These are phyloP conservation scores for Phalacrocorax aristotelis DNA, from an alignment of 2,113 vertebrate genomes.

Conservation along the genomic window DNA sequence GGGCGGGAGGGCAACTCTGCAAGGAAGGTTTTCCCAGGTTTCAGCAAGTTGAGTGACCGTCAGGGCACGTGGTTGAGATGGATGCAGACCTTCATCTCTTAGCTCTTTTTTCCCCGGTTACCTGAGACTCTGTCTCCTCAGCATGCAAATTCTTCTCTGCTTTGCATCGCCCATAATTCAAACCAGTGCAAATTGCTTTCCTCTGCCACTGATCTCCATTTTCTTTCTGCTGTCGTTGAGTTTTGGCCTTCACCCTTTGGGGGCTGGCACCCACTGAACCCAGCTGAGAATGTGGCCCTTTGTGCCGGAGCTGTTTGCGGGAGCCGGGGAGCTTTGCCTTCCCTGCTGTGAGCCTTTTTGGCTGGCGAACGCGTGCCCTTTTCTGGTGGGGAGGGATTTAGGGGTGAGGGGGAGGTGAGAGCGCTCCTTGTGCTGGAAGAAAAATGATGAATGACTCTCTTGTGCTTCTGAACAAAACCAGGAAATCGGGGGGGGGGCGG, in stretches of 20 bases:
- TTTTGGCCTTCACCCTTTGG: conserved; percentile 36
- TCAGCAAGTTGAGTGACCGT: neutral
- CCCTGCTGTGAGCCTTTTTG: conserved; percentile 51
- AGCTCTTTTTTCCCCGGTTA: neutral
- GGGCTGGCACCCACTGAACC: conserved; percentile 35
- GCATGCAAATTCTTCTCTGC: conserved; percentile 30
- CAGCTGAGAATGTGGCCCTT: conserved; percentile 58
- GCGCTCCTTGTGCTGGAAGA: conserved; percentile 61
- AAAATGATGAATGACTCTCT: conserved; percentile 69
- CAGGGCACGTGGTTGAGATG: neutral
- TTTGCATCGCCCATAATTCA: neutral
- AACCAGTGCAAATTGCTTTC: neutral
- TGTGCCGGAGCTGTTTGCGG: conserved; percentile 5
- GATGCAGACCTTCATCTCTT: neutral
- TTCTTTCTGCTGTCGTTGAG: conserved; percentile 22
- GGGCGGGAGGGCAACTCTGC: neutral
- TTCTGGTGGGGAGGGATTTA: conserved; percentile 65
- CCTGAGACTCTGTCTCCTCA: conserved; percentile 10
- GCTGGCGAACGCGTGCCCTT: conserved; percentile 33
- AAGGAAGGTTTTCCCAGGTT: neutral
- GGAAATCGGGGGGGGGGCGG: conserved; percentile 17
- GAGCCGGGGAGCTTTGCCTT: conserved; percentile 52
- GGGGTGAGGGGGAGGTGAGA: conserved; percentile 62
- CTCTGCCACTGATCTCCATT: neutral
- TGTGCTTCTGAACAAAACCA: conserved; percentile 70